Conservation (phyloP, 30 jellyfish, hydroid and myxozoan species). For the Pseudorhiza aurosa region DNA sequence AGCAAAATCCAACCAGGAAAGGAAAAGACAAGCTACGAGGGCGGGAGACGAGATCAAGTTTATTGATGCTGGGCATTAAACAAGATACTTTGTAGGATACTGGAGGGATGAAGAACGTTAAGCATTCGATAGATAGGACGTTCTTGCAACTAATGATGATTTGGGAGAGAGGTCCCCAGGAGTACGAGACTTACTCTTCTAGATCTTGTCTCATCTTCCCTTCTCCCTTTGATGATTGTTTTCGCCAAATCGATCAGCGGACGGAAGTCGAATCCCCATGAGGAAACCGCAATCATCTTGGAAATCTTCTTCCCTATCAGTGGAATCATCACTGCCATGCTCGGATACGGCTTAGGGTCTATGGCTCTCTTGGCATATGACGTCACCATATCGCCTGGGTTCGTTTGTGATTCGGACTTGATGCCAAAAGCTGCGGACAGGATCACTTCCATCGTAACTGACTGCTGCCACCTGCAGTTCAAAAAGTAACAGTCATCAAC, state of each 20-base stretch:
- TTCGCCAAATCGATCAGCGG: conserved; percentile 34
- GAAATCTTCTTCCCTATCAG: conserved; percentile 24
- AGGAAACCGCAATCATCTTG: not conserved
- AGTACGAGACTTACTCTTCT: conserved; percentile 26
- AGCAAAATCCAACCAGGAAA: too few species aligned
- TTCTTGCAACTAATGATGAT: conserved; percentile 17
- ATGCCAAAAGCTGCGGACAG: conserved; percentile 63
- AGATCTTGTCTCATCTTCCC: not conserved
- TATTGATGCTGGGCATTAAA: too few species aligned
- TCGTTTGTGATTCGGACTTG: conserved; percentile 53
- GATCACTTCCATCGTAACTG: conserved; percentile 48
- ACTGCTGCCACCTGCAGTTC: conserved; percentile 38
- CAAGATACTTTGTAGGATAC: too few species aligned
- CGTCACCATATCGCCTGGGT: conserved; percentile 56
- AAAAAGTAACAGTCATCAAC: too few species aligned
- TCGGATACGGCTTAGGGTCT: not conserved
- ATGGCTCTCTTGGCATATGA: conserved; percentile 31
- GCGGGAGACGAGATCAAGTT: too few species aligned
- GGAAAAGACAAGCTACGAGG: too few species aligned
- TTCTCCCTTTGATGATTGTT: conserved; percentile 32
- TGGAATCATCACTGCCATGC: conserved; percentile 31
- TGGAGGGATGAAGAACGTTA: too few species aligned
- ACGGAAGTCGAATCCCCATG: conserved; percentile 16
- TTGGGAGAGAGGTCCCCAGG: not conserved
- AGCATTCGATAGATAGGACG: too few species aligned